A percentile compares a stretch with the other conserved stretches of the same genome.
Conservation (phyloP, 2,797 vertebrate species). For the Pangasius mekongensis region DNA sequence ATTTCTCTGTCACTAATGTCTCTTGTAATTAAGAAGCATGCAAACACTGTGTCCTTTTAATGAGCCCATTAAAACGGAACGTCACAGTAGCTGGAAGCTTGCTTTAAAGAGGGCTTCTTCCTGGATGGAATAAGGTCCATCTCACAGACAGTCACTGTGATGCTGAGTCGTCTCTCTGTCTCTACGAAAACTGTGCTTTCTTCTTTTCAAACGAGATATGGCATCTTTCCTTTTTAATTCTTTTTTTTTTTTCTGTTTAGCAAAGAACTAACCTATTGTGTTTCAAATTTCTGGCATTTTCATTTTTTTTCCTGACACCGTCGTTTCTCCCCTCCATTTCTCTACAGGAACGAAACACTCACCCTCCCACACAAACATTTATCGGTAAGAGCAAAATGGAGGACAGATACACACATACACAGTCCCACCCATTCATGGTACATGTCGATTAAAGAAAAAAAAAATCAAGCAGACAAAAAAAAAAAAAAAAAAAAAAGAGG, state of each 20-base stretch:
- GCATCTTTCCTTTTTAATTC: constrained; percentile 57
- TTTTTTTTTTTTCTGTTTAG: constrained; percentile 41
- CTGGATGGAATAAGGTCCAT: constrained; percentile 51
- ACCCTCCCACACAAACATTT: constrained; percentile 52
- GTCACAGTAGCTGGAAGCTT: constrained; percentile 11
- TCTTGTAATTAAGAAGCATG: constrained; percentile 37
- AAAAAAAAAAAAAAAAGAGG: constrained; percentile 32
- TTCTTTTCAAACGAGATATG: constrained; percentile 62
- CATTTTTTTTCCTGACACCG: constrained; percentile 17
- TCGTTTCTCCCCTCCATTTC: not conserved
- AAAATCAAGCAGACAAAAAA: constrained; percentile 52
- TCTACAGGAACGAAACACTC: constrained; percentile 58
- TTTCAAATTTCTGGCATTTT: constrained; percentile 48
- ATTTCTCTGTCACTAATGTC: constrained; percentile 33
- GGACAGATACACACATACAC: constrained; percentile 48
- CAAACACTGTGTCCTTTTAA: constrained; percentile 12
- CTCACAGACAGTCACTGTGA: constrained; percentile 37
- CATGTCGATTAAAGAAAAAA: constrained; percentile 59
- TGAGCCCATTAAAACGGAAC: not conserved
- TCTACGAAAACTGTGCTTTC: constrained; percentile 38
- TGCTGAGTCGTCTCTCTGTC: constrained; percentile 38
- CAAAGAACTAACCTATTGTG: constrained; percentile 52
- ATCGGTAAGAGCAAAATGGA: constrained; percentile 59
- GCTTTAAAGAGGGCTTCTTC: constrained; percentile 27
- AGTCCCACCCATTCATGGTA: constrained; percentile 54